Percentiles rank a stretch among this genome's conserved stretches.
phyloP scores from a whole-genome alignment of 2,888 invertebrate genomes.

The Yponomeuta sedellus region DNA sequence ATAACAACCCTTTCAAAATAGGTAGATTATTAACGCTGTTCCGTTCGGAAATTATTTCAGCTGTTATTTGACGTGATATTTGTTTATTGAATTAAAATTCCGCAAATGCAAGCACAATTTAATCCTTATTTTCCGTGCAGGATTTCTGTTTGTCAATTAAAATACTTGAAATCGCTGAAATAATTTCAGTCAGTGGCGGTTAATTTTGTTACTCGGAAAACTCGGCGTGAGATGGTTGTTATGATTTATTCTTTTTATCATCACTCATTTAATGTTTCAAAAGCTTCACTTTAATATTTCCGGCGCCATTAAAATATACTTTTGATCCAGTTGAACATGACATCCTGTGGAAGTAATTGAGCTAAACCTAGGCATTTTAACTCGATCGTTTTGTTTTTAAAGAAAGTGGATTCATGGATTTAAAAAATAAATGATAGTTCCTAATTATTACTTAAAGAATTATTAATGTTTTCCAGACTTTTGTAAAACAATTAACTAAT shows the following conservation, averaged over 20 bases:
- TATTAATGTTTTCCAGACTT: no score
- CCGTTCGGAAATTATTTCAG: constrained; percentile 28
- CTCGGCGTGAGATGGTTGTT: constrained; percentile 38
- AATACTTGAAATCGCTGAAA: constrained; percentile 70
- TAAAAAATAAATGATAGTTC: no score
- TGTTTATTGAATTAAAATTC: constrained; percentile 66
- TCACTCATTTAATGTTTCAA: neutral
- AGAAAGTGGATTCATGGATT: no score
- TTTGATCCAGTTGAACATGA: no score
- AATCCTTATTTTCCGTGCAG: constrained; percentile 59
- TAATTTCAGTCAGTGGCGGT: constrained; percentile 62
- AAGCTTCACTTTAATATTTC: neutral
- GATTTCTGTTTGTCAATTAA: constrained; percentile 74
- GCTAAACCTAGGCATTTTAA: no score
- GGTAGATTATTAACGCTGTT: neutral
- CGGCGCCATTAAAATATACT: no score
- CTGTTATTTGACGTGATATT: constrained; percentile 55
- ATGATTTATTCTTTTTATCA: neutral
- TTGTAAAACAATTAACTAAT: no score
- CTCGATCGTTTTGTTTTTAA: no score
- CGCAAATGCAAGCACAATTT: constrained; percentile 67
- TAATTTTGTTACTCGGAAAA: constrained; percentile 58
- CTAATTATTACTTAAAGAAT: no score
- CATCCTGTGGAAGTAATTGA: no score
- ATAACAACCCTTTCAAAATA: no score